Base-by-base conservation (phyloP, 2,797 vertebrate species). In the Pipistrellus pipistrellus region DNA sequence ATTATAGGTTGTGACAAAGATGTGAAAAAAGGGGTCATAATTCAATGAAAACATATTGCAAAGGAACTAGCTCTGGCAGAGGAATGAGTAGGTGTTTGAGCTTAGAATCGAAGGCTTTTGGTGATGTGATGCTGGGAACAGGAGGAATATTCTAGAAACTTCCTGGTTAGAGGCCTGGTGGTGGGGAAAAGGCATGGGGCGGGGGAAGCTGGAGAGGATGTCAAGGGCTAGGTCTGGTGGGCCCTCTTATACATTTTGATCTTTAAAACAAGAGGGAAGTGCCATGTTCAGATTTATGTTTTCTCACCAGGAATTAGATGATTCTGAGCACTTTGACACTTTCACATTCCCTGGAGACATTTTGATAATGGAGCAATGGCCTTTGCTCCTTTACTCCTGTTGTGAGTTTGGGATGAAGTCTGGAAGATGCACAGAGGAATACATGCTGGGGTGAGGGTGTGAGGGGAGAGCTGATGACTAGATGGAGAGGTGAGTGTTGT, bases 331-430 rank as follows among this genome's bases (percentile, higher is more conserved):
- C 53, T 44, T 32, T 72, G 35, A 41, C 57, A 90, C 32, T 32
- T 68, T 64, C 18, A 6, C 0, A 0, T 21, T 80, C 69, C 73
- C 64, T 66, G 78, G 68, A 95, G 51, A 83, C 30, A 4, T 73
- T 14, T 12, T 71, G 44, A 46, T 55, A 69, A 21, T 80, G 20
- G 46, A 72, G 73, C 72, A 59, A 59, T 38, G 82, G 55, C 21
- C 71, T 90, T 88, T 82, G 55, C 66, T 77, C 25, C 84, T 90
- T 95, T 76, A 46, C 78, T 90, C n/a, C 20, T 73, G 13, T 76
- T n/a, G 11, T 55, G 48, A 59, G 7, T 53, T 64, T 75, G 46
- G 57, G 46, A 51, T 68, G 75, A 73, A 92, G 32, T 46, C 32
- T 68, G 7, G 38, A 38, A 81, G n/a, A 57, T 20, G 38, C 46